These are phyloP conservation scores for Scophthalmus maximus DNA, from an alignment of 2,113 vertebrate species.

Conservation along the genomic window DNA sequence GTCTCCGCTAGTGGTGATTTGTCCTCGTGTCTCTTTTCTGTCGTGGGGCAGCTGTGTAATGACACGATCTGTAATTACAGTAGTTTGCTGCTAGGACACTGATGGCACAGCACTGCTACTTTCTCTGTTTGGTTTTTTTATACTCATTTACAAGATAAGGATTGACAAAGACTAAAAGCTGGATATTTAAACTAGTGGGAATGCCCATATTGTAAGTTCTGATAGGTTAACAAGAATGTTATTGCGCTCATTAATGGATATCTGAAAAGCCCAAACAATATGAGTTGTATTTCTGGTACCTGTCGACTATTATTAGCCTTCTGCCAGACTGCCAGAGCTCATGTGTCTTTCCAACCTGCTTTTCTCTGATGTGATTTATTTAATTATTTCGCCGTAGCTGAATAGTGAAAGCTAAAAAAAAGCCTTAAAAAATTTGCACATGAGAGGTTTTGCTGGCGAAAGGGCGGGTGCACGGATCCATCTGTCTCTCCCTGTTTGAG, in stretches of 20 bases:
- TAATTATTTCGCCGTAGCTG: background rate
- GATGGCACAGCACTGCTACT: slow-evolving; percentile 14
- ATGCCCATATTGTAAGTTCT: background rate
- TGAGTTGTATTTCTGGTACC: slow-evolving; percentile 31
- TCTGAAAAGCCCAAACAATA: slow-evolving; percentile 3
- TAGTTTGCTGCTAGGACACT: slow-evolving; percentile 32
- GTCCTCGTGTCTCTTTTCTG: slow-evolving; percentile 34
- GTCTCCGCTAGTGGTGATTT: slow-evolving; percentile 43
- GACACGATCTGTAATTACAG: slow-evolving; percentile 46
- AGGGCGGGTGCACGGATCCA: slow-evolving; percentile 14
- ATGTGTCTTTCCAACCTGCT: slow-evolving; percentile 45
- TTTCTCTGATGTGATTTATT: slow-evolving; percentile 23
- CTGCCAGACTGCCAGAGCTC: slow-evolving; percentile 41
- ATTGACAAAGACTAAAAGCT: background rate
- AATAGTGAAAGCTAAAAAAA: slow-evolving; percentile 8
- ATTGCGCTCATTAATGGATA: background rate
- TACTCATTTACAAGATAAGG: background rate
- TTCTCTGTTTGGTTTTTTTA: background rate
- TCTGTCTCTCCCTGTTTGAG: slow-evolving; percentile 33
- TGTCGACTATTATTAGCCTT: slow-evolving; percentile 60
- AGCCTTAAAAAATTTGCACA: background rate
- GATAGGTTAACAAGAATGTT: slow-evolving; percentile 3
- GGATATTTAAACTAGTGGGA: background rate
- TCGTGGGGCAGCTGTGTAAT: slow-evolving; percentile 50
- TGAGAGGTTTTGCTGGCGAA: background rate